Evolutionary conservation across 1,140 invertebrate genomes (phyloP).

Genomic region (Uloborus diversus): DNA sequence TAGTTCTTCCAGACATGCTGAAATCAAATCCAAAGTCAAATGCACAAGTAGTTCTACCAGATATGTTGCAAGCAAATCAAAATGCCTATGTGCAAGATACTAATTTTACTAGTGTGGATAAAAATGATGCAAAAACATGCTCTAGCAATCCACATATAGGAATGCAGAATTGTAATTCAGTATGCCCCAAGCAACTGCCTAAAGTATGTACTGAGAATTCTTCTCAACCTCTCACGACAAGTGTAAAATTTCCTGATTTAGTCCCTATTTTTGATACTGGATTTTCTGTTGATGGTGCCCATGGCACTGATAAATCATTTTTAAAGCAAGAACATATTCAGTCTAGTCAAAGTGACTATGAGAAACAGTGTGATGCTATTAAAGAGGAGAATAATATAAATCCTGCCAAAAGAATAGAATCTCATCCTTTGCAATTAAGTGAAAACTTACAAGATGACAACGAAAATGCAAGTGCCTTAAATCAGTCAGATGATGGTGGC

Average conservation of each 20-base stretch:
- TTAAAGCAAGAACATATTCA: background rate
- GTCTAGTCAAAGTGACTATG: background rate
- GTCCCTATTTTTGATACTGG: background rate
- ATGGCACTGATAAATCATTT: background rate
- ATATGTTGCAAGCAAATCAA: too few species aligned
- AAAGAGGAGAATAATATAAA: too few species aligned
- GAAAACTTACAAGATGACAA: background rate
- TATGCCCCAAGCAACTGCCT: too few species aligned
- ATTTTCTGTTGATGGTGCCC: background rate
- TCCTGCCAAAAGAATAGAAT: background rate
- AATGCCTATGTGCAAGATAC: too few species aligned
- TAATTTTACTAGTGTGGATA: too few species aligned
- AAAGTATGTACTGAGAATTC: too few species aligned
- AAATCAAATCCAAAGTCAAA: background rate
- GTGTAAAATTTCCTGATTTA: background rate
- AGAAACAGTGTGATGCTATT: background rate
- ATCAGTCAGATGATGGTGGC: slow-evolving; percentile 15
- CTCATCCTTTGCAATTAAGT: background rate
- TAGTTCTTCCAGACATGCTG: background rate
- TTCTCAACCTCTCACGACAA: too few species aligned
- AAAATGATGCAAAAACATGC: too few species aligned
- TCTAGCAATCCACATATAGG: too few species aligned
- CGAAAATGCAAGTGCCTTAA: slow-evolving; percentile 1
- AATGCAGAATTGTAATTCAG: too few species aligned
- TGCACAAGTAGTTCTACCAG: background rate